Base-by-base conservation (phyloP, 2,888 invertebrate species). In the Panorpa germanica region DNA sequence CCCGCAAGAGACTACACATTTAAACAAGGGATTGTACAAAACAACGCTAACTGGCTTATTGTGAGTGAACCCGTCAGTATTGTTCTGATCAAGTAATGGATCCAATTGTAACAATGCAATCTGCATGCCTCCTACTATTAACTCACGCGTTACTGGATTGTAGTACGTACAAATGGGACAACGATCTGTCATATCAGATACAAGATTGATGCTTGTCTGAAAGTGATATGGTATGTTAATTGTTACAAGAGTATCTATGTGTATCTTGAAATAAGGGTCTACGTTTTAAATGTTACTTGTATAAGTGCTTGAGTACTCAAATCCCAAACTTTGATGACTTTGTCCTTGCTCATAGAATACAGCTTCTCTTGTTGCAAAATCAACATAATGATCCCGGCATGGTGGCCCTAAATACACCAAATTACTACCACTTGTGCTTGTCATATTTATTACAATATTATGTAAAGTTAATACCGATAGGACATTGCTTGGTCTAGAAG, bases 251-350 rank as follows among this genome's bases (percentile, higher is more conserved):
- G 20, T 20, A 20, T 9, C 20, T n/a, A 20, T 8, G n/a, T n/a
- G n/a, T 20, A 21, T 11, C 9, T 22, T 31, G 15, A 5, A 12
- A 16, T 17, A 11, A 14, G 25, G 22, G 25, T 9, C 4, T 11
- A 29, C 17, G 7, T 27, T 2, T 8, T 4, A 15, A 26, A 24
- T 28, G 26, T 31, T 20, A 68, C 69, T 57, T 78, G 77, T 14
- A 80, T 43, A 43, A 78, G 70, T 1, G 47, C 47, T 43, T 76
- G 73, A 12, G 63, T 60, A 25, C 62, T 55, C 14, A 77, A 58
- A 43, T 80, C 73, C 77, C 81, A 85, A 5, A 83, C 71, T 46
- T 77, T 76, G 38, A 86, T 65, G 39, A 49, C 49, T 43, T 71
- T 71, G 43, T 76, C 73, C 34, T 73, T 65, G 20, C 75, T 66